Conservation (phyloP, 2,888 invertebrate species). For the Latrodectus hesperus region DNA sequence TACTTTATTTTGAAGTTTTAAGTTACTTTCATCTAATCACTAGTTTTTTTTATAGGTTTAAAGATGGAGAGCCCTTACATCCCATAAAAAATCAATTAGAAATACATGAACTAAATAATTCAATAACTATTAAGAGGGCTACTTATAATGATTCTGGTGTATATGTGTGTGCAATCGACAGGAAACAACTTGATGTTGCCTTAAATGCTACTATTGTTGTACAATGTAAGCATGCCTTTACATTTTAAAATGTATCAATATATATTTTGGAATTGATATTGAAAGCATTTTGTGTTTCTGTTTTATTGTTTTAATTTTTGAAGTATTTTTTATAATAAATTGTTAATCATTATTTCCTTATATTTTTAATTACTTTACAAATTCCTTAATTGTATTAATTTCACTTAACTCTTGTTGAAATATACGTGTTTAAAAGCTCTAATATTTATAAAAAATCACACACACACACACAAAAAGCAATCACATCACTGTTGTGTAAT, state of each 20-base stretch:
- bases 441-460: too few relatives aligned
- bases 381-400: too few relatives aligned
- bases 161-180: constrained; percentile 65
- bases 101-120: constrained; percentile 59
- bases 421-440: too few relatives aligned
- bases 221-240: constrained; percentile 59
- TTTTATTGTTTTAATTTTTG: not conserved
- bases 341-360: too few relatives aligned
- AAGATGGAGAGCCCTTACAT: constrained; percentile 41
- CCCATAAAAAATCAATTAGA: constrained; percentile 33
- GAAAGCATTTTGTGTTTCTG: not conserved
- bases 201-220: constrained; percentile 66
- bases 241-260: not conserved
- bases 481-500: too few relatives aligned
- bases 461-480: too few relatives aligned
- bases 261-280: too few relatives aligned
- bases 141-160: constrained; percentile 68
- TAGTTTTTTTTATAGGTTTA: constrained; percentile 46
- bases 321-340: not conserved
- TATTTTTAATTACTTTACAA: too few relatives aligned
- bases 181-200: constrained; percentile 48
- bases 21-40: not conserved
- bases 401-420: too few relatives aligned
- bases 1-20: too few relatives aligned
- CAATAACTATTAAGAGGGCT: constrained; percentile 42